Evolutionary conservation across 2,113 vertebrate species (phyloP).

Genomic region (Athene noctua): DNA sequence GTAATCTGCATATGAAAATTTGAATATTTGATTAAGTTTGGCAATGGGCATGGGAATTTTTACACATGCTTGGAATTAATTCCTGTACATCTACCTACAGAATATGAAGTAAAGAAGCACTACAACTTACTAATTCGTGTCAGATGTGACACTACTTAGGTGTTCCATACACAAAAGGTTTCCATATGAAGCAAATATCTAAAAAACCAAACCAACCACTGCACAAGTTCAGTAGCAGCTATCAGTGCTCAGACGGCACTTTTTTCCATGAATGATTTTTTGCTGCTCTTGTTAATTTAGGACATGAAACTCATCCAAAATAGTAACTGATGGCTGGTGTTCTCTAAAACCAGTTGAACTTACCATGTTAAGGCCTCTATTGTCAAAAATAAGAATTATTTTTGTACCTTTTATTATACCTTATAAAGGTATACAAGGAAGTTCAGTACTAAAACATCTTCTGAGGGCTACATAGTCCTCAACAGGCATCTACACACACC

Average conservation of each 20-base stretch:
- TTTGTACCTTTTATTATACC: neutral
- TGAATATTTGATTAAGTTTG: neutral
- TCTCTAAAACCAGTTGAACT: neutral
- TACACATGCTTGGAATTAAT: neutral
- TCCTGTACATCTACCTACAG: neutral
- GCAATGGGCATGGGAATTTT: neutral
- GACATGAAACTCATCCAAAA: neutral
- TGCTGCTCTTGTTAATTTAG: neutral
- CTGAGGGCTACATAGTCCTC: neutral
- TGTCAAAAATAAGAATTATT: neutral
- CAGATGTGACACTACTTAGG: neutral
- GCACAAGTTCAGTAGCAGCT: neutral
- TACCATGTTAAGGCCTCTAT: neutral
- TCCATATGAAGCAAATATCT: neutral
- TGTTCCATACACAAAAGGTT: neutral
- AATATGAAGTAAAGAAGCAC: neutral
- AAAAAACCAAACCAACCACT: neutral
- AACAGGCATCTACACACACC: neutral
- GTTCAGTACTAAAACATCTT: neutral
- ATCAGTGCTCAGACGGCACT: neutral
- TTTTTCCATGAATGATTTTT: neutral
- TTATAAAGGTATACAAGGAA: neutral
- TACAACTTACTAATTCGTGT: neutral
- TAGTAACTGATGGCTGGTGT: neutral
- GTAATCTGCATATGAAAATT: neutral